A percentile compares a stretch with the other conserved stretches of the same genome.
phyloP scores from a whole-genome alignment of 2,888 invertebrate genomes.

The Neelides folsomi region DNA sequence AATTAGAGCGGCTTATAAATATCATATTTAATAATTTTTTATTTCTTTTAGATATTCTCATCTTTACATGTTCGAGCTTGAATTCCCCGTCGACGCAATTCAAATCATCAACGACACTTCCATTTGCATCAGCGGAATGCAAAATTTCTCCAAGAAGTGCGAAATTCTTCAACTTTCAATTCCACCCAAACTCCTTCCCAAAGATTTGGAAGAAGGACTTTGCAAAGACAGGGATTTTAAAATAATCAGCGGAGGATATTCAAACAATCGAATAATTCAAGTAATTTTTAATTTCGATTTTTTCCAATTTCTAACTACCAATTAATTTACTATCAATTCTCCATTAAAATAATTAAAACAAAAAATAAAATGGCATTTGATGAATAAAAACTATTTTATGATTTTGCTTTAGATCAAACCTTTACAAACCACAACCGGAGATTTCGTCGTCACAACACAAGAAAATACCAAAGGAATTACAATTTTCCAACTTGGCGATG shows the following conservation, averaged over 20 bases:
- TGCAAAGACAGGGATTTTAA: slow-evolving; percentile 32
- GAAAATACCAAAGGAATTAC: slow-evolving; percentile 16
- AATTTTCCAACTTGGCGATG: slow-evolving; percentile 28
- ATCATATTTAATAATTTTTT: neutral
- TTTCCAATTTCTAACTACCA: neutral
- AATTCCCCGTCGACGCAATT: slow-evolving; percentile 27
- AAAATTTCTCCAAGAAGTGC: slow-evolving; percentile 27
- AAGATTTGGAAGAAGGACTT: slow-evolving; percentile 27
- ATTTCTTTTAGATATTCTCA: slow-evolving; percentile 20
- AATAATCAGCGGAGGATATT: slow-evolving; percentile 31
- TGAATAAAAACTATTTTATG: too few species aligned
- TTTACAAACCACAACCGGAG: slow-evolving; percentile 6
- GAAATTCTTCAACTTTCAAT: slow-evolving; percentile 28
- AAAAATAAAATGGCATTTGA: neutral
- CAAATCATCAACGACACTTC: slow-evolving; percentile 24
- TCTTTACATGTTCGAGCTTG: slow-evolving; percentile 31
- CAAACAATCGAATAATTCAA: slow-evolving; percentile 20
- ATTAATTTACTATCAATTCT: neutral
- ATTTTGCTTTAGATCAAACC: slow-evolving; percentile 15
- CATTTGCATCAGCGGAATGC: slow-evolving; percentile 26
- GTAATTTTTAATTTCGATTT: slow-evolving; percentile 8
- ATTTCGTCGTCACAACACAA: slow-evolving; percentile 18
- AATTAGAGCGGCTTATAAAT: neutral
- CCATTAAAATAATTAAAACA: neutral
- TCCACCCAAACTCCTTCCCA: slow-evolving; percentile 27